Evolutionary conservation across 2,113 vertebrate genomes (phyloP).

Genomic region (Oreochromis aureus): DNA sequence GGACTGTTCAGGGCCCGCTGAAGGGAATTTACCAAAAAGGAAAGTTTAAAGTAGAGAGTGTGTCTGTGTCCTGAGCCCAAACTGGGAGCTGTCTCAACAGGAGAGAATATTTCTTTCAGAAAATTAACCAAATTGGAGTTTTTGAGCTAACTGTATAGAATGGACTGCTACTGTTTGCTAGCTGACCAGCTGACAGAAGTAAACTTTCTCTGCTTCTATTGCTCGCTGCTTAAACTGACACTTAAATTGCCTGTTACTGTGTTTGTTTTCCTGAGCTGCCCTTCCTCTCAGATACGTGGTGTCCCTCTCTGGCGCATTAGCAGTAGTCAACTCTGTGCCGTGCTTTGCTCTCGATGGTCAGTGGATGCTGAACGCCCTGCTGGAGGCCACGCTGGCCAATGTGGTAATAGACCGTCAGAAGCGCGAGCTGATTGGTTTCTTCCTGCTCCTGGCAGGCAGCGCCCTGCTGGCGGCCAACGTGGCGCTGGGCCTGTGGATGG

Average conservation of each 20-base stretch:
- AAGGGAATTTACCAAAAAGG: not conserved
- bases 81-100: not conserved
- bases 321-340: constrained; percentile 95
- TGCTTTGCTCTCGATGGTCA: constrained; percentile 97
- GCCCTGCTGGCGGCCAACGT: constrained; percentile 93
- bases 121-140: not conserved
- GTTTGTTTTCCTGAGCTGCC: constrained; percentile 33
- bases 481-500: constrained; percentile 95
- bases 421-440: constrained; percentile 90
- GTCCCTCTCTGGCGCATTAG: constrained; percentile 92
- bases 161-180: not conserved
- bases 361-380: constrained; percentile 95
- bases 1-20: not conserved
- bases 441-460: constrained; percentile 91
- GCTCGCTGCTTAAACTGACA: not conserved
- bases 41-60: not conserved
- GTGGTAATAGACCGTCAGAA: constrained; percentile 84
- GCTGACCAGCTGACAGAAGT: not conserved
- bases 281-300: constrained; percentile 82
- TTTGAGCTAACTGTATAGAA: not conserved
- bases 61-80: not conserved
- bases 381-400: constrained; percentile 88
- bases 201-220: not conserved
- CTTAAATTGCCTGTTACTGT: not conserved
- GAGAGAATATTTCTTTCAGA: not conserved